Conservation (phyloP, 92 coral and sea anemone species). For the Micromussa lordhowensis region DNA sequence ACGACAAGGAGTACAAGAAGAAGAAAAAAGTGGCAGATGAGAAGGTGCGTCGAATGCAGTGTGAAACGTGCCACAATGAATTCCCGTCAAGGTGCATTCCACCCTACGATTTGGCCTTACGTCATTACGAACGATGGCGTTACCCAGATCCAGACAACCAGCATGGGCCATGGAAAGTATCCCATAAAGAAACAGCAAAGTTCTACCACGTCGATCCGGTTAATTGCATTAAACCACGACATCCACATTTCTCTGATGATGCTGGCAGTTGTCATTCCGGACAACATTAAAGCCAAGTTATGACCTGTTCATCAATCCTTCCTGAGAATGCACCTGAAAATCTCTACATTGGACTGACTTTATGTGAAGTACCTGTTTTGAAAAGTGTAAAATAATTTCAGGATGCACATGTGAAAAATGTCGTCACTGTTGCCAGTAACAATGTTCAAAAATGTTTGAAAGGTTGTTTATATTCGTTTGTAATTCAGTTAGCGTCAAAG, state of each 20-base stretch:
- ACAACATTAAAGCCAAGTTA: conserved; percentile 1
- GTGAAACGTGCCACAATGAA: conserved; percentile 26
- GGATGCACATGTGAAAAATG: background rate
- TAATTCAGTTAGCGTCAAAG: background rate
- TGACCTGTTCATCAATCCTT: background rate
- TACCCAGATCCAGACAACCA: conserved; percentile 21
- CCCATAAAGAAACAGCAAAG: conserved; percentile 9
- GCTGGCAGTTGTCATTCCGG: background rate
- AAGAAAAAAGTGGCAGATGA: background rate
- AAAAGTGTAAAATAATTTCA: background rate
- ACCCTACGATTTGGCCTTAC: conserved; percentile 17
- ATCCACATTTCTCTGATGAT: background rate
- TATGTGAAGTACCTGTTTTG: background rate
- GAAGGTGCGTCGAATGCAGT: conserved; percentile 17
- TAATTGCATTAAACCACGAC: conserved; percentile 11
- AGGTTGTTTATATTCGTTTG: background rate
- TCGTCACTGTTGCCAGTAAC: background rate
- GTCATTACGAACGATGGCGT: conserved; percentile 23
- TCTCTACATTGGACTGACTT: conserved; percentile 1
- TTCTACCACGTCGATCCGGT: background rate
- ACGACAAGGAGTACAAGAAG: conserved; percentile 13
- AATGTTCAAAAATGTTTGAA: background rate
- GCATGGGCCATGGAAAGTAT: conserved; percentile 10
- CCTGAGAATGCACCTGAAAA: conserved; percentile 1
- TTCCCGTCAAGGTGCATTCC: background rate